Evolutionary conservation across 2,888 invertebrate genomes (phyloP).

Genomic region (Cheilosia vernalis): DNA sequence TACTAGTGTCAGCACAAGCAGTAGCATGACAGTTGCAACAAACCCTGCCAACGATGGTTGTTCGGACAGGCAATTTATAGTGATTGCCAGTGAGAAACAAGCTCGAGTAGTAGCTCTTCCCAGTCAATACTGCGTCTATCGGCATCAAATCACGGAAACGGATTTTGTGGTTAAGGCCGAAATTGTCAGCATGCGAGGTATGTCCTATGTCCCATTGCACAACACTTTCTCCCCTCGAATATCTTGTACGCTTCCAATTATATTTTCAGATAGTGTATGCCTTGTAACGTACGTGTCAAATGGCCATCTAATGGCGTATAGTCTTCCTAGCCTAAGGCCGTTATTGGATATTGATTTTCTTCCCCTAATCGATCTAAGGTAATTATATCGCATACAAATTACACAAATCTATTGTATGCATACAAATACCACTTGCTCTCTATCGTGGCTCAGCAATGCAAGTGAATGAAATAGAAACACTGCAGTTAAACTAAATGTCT

Average conservation of each 20-base stretch:
- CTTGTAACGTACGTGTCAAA: constrained; percentile 97
- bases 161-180: constrained; percentile 98
- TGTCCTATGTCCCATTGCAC: constrained; percentile 79
- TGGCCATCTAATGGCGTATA: constrained; percentile 96
- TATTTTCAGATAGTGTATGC: constrained; percentile 94
- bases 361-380: constrained; percentile 97
- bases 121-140: constrained; percentile 96
- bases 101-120: constrained; percentile 96
- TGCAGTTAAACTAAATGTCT: constrained; percentile 40
- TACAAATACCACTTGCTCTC: constrained; percentile 29
- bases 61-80: constrained; percentile 95
- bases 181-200: constrained; percentile 95
- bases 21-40: constrained; percentile 78
- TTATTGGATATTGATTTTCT: constrained; percentile 97
- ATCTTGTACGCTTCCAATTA: not conserved
- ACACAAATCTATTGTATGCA: constrained; percentile 25
- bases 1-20: constrained; percentile 81
- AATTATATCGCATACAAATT: constrained; percentile 73
- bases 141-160: constrained; percentile 95
- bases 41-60: constrained; percentile 79
- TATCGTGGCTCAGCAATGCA: constrained; percentile 39
- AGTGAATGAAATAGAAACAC: constrained; percentile 23
- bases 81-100: constrained; percentile 97
- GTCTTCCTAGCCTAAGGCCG: constrained; percentile 96
- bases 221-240: not conserved